These are phyloP conservation scores for Rhynchonycteris naso DNA, from an alignment of 2,797 vertebrate genomes.

Conservation along the genomic window DNA sequence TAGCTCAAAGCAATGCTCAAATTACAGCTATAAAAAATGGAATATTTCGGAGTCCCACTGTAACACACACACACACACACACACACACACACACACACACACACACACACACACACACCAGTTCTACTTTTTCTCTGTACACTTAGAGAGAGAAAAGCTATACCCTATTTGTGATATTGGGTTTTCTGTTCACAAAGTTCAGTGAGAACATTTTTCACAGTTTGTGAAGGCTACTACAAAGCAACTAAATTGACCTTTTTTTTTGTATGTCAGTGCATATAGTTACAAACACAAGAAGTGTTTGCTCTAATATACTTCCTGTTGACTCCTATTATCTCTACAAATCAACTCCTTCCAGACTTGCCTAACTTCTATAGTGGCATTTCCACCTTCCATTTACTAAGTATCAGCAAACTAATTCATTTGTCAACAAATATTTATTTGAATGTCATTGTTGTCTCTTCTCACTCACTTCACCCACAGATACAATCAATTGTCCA, in stretches of 20 bases:
- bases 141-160: neutral
- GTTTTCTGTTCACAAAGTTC: neutral
- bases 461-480: neutral
- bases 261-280: neutral
- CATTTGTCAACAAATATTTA: conserved; percentile 21
- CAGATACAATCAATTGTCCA: neutral
- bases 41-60: neutral
- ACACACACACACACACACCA: neutral
- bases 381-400: neutral
- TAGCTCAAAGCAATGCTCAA: neutral
- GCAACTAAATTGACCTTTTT: neutral
- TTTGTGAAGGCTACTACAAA: neutral
- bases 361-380: neutral
- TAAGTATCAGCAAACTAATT: conserved; percentile 19
- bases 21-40: neutral
- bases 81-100: neutral
- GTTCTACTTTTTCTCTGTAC: neutral
- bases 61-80: neutral
- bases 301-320: neutral
- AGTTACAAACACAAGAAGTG: conserved; percentile 3
- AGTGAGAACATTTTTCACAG: neutral
- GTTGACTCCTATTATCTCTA: conserved; percentile 28
- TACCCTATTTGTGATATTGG: neutral
- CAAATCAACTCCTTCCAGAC: conserved; percentile 30
- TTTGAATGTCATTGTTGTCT: neutral